Evolutionary conservation across 2,888 invertebrate genomes (phyloP).

Genomic region (Vanessa cardui): DNA sequence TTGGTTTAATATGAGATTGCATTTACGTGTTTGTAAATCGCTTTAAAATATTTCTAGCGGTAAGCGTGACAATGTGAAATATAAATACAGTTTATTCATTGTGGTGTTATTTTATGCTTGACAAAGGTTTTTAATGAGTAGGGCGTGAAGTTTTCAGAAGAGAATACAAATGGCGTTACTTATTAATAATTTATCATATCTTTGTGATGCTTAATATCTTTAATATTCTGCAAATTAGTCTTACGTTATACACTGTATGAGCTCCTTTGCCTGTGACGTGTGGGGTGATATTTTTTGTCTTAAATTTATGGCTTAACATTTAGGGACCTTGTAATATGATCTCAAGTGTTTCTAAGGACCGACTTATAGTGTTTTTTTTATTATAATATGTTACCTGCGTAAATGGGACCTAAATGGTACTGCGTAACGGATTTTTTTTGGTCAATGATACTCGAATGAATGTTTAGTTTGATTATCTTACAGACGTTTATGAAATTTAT

Average conservation of each 20-base stretch:
- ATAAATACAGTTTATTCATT: not conserved
- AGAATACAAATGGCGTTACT: slow-evolving; percentile 18
- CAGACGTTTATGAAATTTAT: too few species aligned
- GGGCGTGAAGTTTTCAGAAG: slow-evolving; percentile 18
- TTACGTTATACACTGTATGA: not conserved
- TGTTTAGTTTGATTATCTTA: too few species aligned
- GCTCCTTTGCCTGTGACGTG: too few species aligned
- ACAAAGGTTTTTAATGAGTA: slow-evolving; percentile 23
- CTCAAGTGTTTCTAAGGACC: too few species aligned
- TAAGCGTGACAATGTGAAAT: not conserved
- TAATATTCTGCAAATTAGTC: not conserved
- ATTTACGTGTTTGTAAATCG: not conserved
- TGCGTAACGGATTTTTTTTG: too few species aligned
- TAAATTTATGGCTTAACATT: too few species aligned
- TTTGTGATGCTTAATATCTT: slow-evolving; percentile 15
- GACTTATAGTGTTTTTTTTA: too few species aligned
- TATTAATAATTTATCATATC: slow-evolving; percentile 10
- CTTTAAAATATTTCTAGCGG: not conserved
- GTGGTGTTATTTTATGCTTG: slow-evolving; percentile 12
- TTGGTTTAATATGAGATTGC: not conserved
- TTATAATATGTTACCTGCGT: too few species aligned
- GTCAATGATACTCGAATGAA: too few species aligned
- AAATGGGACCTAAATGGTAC: too few species aligned
- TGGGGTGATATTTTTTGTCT: too few species aligned
- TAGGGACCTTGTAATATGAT: too few species aligned